Percentiles rank a stretch among this genome's conserved stretches.
These are phyloP conservation scores for Simalia tracyae DNA, from an alignment of 2,797 vertebrate genomes.

Conservation along the genomic window DNA sequence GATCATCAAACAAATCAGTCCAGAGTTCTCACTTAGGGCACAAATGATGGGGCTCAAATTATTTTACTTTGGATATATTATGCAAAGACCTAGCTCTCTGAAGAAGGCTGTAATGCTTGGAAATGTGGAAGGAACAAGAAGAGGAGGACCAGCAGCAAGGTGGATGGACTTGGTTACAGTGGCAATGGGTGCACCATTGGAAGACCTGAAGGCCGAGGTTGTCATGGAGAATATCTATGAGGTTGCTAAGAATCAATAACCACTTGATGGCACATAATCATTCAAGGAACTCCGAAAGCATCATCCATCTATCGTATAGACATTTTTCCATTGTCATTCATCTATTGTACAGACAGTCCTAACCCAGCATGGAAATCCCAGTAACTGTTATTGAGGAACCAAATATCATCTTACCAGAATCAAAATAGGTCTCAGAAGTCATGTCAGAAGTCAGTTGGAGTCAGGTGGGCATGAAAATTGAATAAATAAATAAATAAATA, in stretches of 20 bases:
- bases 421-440: neutral
- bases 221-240: neutral
- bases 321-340: neutral
- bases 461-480: neutral
- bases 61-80: neutral
- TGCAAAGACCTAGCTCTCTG: neutral
- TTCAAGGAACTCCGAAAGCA: neutral
- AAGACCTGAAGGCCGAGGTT: neutral
- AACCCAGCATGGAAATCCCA: neutral
- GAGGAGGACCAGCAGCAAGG: neutral
- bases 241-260: neutral
- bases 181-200: neutral
- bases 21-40: neutral
- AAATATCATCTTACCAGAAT: neutral
- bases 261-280: neutral
- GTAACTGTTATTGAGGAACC: neutral
- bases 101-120: neutral
- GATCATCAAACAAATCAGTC: neutral
- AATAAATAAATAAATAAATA: neutral
- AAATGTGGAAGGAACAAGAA: neutral
- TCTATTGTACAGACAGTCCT: neutral
- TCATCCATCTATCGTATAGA: neutral
- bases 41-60: neutral
- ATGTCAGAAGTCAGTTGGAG: neutral
- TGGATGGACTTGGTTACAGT: neutral